Base-by-base conservation (phyloP, 2,113 vertebrate genomes). In the Eclectus roratus region DNA sequence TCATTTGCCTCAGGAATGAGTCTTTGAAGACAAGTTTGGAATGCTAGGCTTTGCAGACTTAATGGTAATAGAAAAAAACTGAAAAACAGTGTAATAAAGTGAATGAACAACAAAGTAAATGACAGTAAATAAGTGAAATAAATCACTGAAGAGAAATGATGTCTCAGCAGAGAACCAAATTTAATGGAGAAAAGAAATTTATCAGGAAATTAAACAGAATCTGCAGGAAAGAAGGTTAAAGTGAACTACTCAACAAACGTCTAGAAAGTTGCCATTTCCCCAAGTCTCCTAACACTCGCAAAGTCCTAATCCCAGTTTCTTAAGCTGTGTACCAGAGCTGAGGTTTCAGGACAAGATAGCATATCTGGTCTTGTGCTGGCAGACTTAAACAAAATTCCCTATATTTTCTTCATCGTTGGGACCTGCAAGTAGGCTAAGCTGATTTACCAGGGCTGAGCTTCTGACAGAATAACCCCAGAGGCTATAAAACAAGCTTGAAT, bases 261-360 rank as follows among this genome's bases (percentile, higher is more conserved):
- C 95, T 94, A 96, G 70, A 92, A 94, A 94, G 47, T 56, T 94
- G 80, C 65, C 52, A 91, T 95, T 94, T 94, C 73, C 87, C 89
- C 80, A 87, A 85, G 89, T 89, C 91, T 96, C 96, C 80, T 92
- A 95, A 84, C 80, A 72, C 91, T 80, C 86, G 76, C 86, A 65
- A 94, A 96, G 17, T 94, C 84, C 73, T 94, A 97, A 97, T 95
- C 80, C 49, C 65, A 81, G 69, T 0, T 94, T 95, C 86, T 91
- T 85, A 91, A 93, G 0, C 33, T 89, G 37, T 80, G 56, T 29
- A 89, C 86, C 56, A 91, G 52, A 94, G 80, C 91, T 89, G 80
- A 89, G 21, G 89, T 52, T 95, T 86, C 84, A 92, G 61, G 91
- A 87, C 56, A 91, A 92, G 89, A 92, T 60, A 96, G 64, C 91